Evolutionary conservation across 2,888 invertebrate species (phyloP), one percentile per base, ranked within the genome.

Genomic region (Pachymerium ferrugineum): DNA sequence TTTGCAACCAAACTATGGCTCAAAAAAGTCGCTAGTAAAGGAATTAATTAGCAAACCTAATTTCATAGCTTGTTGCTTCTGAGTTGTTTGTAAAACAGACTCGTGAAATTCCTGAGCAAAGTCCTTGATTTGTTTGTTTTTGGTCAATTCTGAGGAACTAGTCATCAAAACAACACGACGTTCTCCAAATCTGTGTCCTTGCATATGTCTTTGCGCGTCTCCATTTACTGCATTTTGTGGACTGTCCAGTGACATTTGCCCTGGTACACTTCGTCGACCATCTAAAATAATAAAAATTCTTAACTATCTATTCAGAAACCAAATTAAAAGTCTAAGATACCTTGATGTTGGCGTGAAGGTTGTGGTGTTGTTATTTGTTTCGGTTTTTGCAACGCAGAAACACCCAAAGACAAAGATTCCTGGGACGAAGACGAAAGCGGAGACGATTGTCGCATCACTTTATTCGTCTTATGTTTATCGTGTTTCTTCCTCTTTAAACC

Each of bases 31-130:
- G n/a, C n/a, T n/a, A n/a, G n/a, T n/a, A n/a, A n/a, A n/a, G n/a
- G n/a, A n/a, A n/a, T n/a, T n/a, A 30, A 25, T 31, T n/a, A 22
- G 6, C 35, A 0, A 19, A 74, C 62, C 74, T 62, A 31, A 30
- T 33, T 30, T 47, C 47, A 76, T 74, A 74, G 79, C 77, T 74
- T 81, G 79, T 73, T 81, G 81, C 76, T 81, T 81, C 67, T 80
- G 76, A 4, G 81, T 82, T 12, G 81, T 80, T 75, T 80, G 79
- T 42, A 83, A 78, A 30, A 83, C 83, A 14, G 83, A 82, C 74
- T 82, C 80, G 75, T 83, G 83, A 77, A 83, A 83, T 78, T 82
- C 81, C 76, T 83, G 81, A 67, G 80, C 83, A 79, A 83, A 83
- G 75, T 81, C 80, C 76, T 79, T 79, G 29, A 73, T 35, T 25